Base-by-base conservation (phyloP, 2,113 vertebrate genomes). In the Bubo bubo region DNA sequence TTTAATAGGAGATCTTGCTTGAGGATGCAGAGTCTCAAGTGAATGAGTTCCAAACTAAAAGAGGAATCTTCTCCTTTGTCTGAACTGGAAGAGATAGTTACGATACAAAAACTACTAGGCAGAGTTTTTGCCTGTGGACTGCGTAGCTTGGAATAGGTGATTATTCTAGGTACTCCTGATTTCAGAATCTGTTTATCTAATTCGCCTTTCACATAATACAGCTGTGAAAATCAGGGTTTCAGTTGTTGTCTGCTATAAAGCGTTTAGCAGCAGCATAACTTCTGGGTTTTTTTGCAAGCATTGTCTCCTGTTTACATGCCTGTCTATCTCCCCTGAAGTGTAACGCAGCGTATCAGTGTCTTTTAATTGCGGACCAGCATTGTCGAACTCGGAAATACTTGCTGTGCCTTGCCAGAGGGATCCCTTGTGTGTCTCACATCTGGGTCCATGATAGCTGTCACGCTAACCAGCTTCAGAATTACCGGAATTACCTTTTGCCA, bases 391-490 rank as follows among this genome's bases (percentile, higher is more conserved):
- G 98, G 97, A 99, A 99, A 84, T 99, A 99, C 97, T 97, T 99
- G 97, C 98, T 99, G 98, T 99, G 99, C 96, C 96, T 99, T 98
- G 99, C 99, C 92, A 99, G 99, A 87, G 99, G 99, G 5, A 99
- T 99, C 60, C 99, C 99, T 6, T 99, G 99, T 58, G 99, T 99
- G 35, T 99, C 99, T 37, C 98, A 99, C 66, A 92, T 99, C 67
- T 99, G 99, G 99, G 99, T 99, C 89, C 98, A 99, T 26, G 99
- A 99, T 85, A 99, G 99, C 94, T 99, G 99, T 98, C 99, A 98
- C 41, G 99, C 99, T 58, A 99, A 99, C 97, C 99, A 99, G 97
- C 98, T 99, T 86, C 99, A 99, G 26, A 99, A 99, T 98, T 99
- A 99, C 74, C 98, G 98, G 76, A 99, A 99, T 97, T 99, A 99